Conservation (phyloP, 2,888 invertebrate species). For the Serrognathus titanus region DNA sequence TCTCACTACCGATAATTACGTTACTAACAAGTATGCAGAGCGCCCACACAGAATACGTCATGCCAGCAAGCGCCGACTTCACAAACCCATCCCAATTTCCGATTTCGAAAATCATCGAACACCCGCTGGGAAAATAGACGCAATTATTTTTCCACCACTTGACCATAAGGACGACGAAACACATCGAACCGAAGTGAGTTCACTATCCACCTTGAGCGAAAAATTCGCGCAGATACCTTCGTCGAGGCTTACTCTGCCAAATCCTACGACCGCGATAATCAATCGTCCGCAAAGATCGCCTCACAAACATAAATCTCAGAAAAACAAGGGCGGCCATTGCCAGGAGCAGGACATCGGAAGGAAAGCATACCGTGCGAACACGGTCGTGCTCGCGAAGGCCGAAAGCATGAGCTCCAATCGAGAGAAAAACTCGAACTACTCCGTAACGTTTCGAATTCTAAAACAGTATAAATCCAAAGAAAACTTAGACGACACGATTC, state of each 20-base stretch:
- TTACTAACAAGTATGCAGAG: conserved; percentile 7
- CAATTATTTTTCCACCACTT: conserved; percentile 16
- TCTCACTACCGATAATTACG: conserved; percentile 11
- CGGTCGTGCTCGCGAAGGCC: conserved; percentile 65
- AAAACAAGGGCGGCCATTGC: conserved; percentile 43
- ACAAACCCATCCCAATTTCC: conserved; percentile 26
- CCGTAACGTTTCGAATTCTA: conserved; percentile 64
- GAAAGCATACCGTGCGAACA: conserved; percentile 62
- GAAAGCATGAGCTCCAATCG: conserved; percentile 59
- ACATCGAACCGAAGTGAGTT: conserved; percentile 8
- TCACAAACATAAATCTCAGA: conserved; percentile 15
- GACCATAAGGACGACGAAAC: conserved; percentile 9
- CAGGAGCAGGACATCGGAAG: conserved; percentile 62
- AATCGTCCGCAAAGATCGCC: conserved; percentile 31
- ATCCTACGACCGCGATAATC: conserved; percentile 18
- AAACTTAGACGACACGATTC: conserved; percentile 45
- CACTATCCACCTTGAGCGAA: conserved; percentile 7
- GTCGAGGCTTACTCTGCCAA: conserved; percentile 21
- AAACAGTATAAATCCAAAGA: conserved; percentile 59
- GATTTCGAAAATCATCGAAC: conserved; percentile 18
- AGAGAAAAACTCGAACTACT: conserved; percentile 54
- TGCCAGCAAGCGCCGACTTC: conserved; percentile 30
- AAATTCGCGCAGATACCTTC: conserved; percentile 30
- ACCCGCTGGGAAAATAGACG: conserved; percentile 21
- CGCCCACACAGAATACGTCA: conserved; percentile 31